phyloP scores from a whole-genome alignment of 2,888 invertebrate species.

The Scaptomyza caliginosa region DNA sequence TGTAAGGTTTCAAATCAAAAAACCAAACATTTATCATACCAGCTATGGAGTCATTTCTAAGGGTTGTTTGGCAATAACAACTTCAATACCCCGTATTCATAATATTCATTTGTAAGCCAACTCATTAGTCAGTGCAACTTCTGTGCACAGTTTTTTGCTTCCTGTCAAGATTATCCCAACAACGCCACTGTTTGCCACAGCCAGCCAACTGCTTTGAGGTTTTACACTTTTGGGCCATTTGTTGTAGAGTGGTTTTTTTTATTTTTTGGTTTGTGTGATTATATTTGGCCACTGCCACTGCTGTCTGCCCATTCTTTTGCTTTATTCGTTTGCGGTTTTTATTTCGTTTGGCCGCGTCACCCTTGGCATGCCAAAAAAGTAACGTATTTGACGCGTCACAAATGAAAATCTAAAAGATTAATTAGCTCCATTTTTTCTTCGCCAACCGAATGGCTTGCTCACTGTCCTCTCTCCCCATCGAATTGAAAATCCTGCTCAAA shows the following conservation, averaged over 20 bases:
- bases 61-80: slow-evolving; percentile 3
- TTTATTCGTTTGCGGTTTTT: slow-evolving; percentile 63
- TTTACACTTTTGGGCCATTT: slow-evolving; percentile 74
- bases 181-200: slow-evolving; percentile 63
- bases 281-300: slow-evolving; percentile 20
- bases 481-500: slow-evolving; percentile 58
- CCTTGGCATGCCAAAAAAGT: slow-evolving; percentile 67
- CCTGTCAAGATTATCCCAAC: slow-evolving; percentile 40
- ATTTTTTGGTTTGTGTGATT: too few species aligned
- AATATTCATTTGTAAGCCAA: slow-evolving; percentile 48
- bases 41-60: background rate
- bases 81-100: slow-evolving; percentile 9
- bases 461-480: slow-evolving; percentile 3
- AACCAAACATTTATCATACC: background rate
- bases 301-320: slow-evolving; percentile 6
- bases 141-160: slow-evolving; percentile 25
- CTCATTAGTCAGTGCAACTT: slow-evolving; percentile 67
- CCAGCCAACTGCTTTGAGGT: slow-evolving; percentile 60
- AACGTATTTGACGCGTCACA: slow-evolving; percentile 77
- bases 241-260: slow-evolving; percentile 45
- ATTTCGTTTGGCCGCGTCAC: slow-evolving; percentile 65
- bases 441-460: slow-evolving; percentile 39
- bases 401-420: slow-evolving; percentile 79
- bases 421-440: slow-evolving; percentile 73
- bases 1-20: too few species aligned